A percentile compares a stretch with the other conserved stretches of the same genome.
phyloP scores from a whole-genome alignment of 2,888 invertebrate species.

The Oscheius sp. region DNA sequence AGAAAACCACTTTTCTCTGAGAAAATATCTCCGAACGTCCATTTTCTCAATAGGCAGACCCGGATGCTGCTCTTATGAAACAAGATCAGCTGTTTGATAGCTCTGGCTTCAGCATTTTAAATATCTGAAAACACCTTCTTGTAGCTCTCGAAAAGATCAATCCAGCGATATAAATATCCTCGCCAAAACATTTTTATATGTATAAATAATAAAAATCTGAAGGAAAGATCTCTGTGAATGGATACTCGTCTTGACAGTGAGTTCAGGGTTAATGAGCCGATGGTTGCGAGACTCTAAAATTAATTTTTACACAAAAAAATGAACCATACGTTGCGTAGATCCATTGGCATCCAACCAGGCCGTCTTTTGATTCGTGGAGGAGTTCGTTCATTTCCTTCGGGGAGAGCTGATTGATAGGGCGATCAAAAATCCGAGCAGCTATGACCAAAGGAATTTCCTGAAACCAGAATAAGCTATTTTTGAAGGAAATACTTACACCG shows the following conservation, averaged over 20 bases:
- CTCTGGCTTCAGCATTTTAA: no score
- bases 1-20: no score
- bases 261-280: conserved; percentile 15
- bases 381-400: conserved; percentile 68
- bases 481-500: conserved; percentile 42
- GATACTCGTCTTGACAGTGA: conserved; percentile 5
- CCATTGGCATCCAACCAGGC: conserved; percentile 73
- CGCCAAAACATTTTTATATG: no score
- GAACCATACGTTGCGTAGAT: conserved; percentile 71
- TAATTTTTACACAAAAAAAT: no score
- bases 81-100: no score
- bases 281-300: conserved; percentile 67
- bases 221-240: conserved; percentile 15
- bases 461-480: conserved; percentile 13
- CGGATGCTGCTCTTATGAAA: no score
- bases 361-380: conserved; percentile 68
- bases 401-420: conserved; percentile 70
- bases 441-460: conserved; percentile 72
- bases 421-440: conserved; percentile 70
- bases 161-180: no score
- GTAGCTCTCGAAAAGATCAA: no score
- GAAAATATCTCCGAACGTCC: no score
- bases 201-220: conserved; percentile 26
- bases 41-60: no score
- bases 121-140: no score